phyloP scores from a whole-genome alignment of 2,797 vertebrate species.

The Hemitrygon akajei region DNA sequence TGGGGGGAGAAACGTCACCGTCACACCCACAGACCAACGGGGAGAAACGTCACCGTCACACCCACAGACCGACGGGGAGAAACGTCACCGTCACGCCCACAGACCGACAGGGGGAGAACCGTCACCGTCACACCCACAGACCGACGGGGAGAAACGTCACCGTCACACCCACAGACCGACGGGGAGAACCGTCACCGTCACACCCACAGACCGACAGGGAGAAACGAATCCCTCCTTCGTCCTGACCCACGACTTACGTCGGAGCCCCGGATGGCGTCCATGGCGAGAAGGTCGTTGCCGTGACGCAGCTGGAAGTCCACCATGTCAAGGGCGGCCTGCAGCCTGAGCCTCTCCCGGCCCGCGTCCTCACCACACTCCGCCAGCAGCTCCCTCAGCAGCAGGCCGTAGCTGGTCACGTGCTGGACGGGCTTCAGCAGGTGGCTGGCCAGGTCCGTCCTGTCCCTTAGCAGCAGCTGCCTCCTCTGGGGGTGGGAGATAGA shows the following conservation, averaged over 20 bases:
- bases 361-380: constrained; percentile 65
- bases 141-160: no score
- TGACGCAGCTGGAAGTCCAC: constrained; percentile 69
- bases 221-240: fast-evolving
- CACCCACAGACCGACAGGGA: no score
- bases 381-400: constrained; percentile 73
- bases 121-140: no score
- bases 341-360: constrained; percentile 49
- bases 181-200: no score
- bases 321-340: constrained; percentile 68
- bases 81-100: no score
- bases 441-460: constrained; percentile 59
- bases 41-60: no score
- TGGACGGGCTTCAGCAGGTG: constrained; percentile 70
- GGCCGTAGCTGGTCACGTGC: constrained; percentile 71
- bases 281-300: constrained; percentile 76
- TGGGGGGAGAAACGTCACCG: no score
- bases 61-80: no score
- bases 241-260: constrained; percentile 63
- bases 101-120: no score
- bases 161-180: no score
- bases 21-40: no score
- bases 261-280: constrained; percentile 79
- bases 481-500: constrained; percentile 34
- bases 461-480: constrained; percentile 40